Evolutionary conservation across 2,113 vertebrate species (phyloP).

Genomic region (Microtus montanus): DNA sequence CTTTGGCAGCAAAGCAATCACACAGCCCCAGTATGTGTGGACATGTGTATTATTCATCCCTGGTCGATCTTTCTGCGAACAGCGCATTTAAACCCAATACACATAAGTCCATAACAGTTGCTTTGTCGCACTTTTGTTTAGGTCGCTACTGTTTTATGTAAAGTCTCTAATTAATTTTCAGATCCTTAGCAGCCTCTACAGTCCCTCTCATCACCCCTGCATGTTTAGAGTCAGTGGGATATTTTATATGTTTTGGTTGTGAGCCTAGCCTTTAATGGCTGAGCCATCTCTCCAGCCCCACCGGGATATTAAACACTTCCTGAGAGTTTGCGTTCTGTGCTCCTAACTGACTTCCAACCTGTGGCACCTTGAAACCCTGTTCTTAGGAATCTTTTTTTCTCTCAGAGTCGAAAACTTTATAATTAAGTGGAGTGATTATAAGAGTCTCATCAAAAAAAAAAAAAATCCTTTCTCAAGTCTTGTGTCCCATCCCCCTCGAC

Average conservation of each 20-base stretch:
- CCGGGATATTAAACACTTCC: slow-evolving; percentile 33
- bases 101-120: background rate
- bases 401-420: slow-evolving; percentile 40
- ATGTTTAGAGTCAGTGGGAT: background rate
- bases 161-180: slow-evolving; percentile 63
- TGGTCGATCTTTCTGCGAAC: background rate
- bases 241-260: no score
- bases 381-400: slow-evolving; percentile 43
- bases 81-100: background rate
- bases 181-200: background rate
- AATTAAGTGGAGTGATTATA: slow-evolving; percentile 35
- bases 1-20: background rate
- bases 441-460: slow-evolving; percentile 20
- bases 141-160: background rate
- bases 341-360: slow-evolving; percentile 36
- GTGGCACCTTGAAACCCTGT: slow-evolving; percentile 31
- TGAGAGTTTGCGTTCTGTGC: slow-evolving; percentile 28
- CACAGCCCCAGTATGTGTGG: background rate
- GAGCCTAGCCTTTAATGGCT: no score
- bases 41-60: background rate
- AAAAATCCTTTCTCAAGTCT: background rate
- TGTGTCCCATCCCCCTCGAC: background rate
- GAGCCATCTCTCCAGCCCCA: no score
- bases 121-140: slow-evolving; percentile 9
- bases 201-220: background rate